phyloP scores from a whole-genome alignment of 64 coral and sea anemone species.

The Porites australiensis region DNA sequence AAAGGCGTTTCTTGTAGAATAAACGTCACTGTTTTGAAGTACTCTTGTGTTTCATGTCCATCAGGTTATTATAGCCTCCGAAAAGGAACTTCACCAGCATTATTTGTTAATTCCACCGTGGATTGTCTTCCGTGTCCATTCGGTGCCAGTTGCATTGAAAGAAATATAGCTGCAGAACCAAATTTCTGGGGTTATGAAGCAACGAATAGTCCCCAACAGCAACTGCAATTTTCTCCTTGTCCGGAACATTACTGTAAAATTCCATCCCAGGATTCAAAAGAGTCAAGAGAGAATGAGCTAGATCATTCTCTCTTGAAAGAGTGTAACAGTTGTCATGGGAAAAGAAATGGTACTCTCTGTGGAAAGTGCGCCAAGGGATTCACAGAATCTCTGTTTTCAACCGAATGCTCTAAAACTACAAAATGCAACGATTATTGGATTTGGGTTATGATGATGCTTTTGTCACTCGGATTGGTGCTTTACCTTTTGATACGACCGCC shows the following conservation, averaged over 20 bases:
- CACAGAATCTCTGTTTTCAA: too few species aligned
- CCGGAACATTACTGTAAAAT: conserved; percentile 56
- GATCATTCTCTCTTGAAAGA: too few species aligned
- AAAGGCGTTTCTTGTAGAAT: background rate
- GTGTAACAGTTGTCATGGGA: conserved; percentile 51
- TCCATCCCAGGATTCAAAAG: background rate
- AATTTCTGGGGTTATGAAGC: background rate
- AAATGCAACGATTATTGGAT: conserved; percentile 23
- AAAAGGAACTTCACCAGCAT: background rate
- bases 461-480: background rate
- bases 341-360: conserved; percentile 37
- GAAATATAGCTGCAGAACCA: background rate
- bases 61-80: conserved; percentile 21
- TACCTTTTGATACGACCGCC: conserved; percentile 35
- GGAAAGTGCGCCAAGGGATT: conserved; percentile 33
- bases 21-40: background rate
- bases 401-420: background rate
- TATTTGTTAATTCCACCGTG: background rate
- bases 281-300: too few species aligned
- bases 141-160: conserved; percentile 7
- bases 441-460: conserved; percentile 8
- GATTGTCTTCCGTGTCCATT: conserved; percentile 20
- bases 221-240: conserved; percentile 34
- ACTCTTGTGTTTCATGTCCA: background rate
- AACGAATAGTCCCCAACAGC: background rate